Evolutionary conservation across 2,888 invertebrate species (phyloP).

Genomic region (Monopis laevigella): DNA sequence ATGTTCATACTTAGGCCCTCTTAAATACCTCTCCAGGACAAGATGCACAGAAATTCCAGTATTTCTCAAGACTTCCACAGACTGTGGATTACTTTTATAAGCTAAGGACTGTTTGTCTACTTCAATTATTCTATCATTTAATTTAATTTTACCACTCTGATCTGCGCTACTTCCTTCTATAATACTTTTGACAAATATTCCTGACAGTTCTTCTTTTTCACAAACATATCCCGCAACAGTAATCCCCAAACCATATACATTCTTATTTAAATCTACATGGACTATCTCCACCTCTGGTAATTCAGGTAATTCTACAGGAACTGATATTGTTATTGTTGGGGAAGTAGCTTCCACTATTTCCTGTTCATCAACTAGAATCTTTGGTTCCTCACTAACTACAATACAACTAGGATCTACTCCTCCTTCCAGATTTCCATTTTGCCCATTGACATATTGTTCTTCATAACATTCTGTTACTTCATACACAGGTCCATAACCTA

Average conservation of each 20-base stretch:
- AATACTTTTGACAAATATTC: constrained; percentile 98
- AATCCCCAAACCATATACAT: constrained; percentile 91
- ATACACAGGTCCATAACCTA: constrained; percentile 72
- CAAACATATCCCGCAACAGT: constrained; percentile 98
- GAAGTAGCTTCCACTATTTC: constrained; percentile 46
- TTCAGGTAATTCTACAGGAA: constrained; percentile 67
- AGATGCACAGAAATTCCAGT: constrained; percentile 92
- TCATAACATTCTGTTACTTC: constrained; percentile 51
- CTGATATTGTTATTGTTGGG: constrained; percentile 57
- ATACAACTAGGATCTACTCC: constrained; percentile 49
- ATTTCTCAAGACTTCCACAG: constrained; percentile 93
- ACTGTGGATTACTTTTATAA: constrained; percentile 95
- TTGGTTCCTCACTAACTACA: constrained; percentile 52
- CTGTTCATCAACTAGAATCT: constrained; percentile 47
- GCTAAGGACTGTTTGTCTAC: constrained; percentile 90
- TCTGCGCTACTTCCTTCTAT: constrained; percentile 97
- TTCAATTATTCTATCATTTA: constrained; percentile 97
- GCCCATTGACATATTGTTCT: constrained; percentile 43
- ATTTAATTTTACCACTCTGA: constrained; percentile 87
- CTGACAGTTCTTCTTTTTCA: constrained; percentile 98
- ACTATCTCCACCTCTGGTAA: constrained; percentile 91
- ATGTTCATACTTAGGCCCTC: constrained; percentile 94
- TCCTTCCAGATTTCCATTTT: constrained; percentile 34
- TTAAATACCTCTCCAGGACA: constrained; percentile 90
- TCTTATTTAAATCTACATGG: constrained; percentile 89